Evolutionary conservation across 2,797 vertebrate genomes (phyloP), one percentile per base, ranked within the genome.

Genomic region (Florisuga fusca): DNA sequence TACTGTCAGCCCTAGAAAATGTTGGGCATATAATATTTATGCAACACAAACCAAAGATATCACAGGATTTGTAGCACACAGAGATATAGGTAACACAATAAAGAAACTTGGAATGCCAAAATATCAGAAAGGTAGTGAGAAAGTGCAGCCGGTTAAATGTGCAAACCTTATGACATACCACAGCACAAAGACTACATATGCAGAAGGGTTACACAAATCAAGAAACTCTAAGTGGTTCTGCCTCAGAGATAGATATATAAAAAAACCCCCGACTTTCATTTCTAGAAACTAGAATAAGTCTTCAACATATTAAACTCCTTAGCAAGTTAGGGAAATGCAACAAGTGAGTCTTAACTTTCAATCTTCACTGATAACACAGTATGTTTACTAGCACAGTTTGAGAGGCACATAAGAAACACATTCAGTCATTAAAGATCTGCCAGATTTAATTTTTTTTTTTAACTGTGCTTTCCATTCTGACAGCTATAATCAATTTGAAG

Each of bases 141-240:
- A 73, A 75, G 26, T 0, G 75, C 21, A 93, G 45, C 55, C 53
- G 41, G 53, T 76, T 82, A 63, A 89, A 94, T 14, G 0, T 29
- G 46, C 3, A 7, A 20, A 15, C 48, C 48, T 78, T 62, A 54
- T 61, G 89, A 69, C 38, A 41, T 59, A 83, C 45, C 50, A 91
- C 75, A 92, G 73, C 46, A 86, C 17, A 27, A 66, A 67, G 38
- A 55, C 12, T 25, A 76, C 48, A 67, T 13, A 69, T 64, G 77
- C 87, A 84, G 76, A 90, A 92, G 41, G 36, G 83, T 89, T 95
- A 94, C 86, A 89, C 84, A 90, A 74, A 95, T 36, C 90, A 94
- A 95, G 93, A 96, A 97, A 94, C 89, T 29, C 55, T 87, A 69
- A 80, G 48, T 1, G 4, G 25, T 73, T 79, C 67, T 84, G 54